These are phyloP conservation scores for Limanda limanda DNA, from an alignment of 2,113 vertebrate species.

Conservation along the genomic window DNA sequence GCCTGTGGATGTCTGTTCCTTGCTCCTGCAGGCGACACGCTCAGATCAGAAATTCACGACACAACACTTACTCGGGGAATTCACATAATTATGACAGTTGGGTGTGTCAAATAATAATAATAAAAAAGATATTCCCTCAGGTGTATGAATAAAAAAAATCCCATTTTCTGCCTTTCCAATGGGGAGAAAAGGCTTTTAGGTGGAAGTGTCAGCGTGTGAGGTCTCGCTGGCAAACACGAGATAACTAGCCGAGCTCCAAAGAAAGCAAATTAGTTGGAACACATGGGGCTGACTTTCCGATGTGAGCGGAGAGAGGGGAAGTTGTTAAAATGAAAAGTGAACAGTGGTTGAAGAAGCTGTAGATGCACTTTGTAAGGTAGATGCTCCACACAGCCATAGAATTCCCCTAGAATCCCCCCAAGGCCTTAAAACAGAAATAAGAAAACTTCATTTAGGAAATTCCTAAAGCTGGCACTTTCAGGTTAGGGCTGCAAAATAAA, in stretches of 20 bases:
- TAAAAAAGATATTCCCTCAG: constrained; percentile 7
- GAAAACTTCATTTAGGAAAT: not conserved
- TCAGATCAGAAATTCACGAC: not conserved
- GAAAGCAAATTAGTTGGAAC: not conserved
- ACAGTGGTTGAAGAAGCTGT: constrained; percentile 15
- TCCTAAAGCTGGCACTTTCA: not conserved
- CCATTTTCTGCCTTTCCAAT: not conserved
- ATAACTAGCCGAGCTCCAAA: not conserved
- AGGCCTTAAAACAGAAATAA: not conserved
- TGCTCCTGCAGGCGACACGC: constrained; percentile 1
- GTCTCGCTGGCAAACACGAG: not conserved
- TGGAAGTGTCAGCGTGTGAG: not conserved
- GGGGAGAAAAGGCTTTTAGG: not conserved
- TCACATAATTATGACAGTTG: not conserved
- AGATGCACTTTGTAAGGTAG: not conserved
- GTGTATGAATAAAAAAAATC: not conserved
- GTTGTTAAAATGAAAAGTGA: constrained; percentile 19
- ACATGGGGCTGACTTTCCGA: constrained; percentile 8
- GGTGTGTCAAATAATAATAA: not conserved
- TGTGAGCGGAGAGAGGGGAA: not conserved
- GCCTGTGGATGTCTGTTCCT: not conserved
- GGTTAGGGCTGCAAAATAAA: not conserved
- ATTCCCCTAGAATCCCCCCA: not conserved
- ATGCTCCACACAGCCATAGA: not conserved
- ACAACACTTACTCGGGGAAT: not conserved